Base-by-base conservation (phyloP, 2,888 invertebrate species). In the Helobdella robusta region DNA sequence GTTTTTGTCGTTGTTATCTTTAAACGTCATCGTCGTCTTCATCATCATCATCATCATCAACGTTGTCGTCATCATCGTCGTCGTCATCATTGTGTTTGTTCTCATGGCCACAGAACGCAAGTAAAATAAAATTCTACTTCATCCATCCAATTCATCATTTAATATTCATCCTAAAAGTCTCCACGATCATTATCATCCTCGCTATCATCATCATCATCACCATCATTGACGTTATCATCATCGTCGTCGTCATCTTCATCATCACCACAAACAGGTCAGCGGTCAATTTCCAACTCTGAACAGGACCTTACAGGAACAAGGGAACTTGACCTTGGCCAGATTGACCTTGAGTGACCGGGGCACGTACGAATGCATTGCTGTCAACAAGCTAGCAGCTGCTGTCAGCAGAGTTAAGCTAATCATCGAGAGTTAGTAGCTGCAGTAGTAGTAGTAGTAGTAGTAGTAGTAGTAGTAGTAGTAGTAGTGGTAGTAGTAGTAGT, bases 201-300 rank as follows among this genome's bases (percentile, higher is more conserved):
- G 36, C 36, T 36, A 59, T 35, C 59, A 59, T 59, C 59, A 59
- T 34, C 59, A 59, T 59, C 59, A 59, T 2, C 36, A 2, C 20
- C 36, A 59, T 35, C 36, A 35, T 35, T 36, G 36, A n/a, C 36
- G 20, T 35, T 36, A 35, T 59, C 59, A 59, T 59, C 59, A 59
- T 59, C 36, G 15, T 59, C 59, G 15, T 59, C 59, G 15, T 59
- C 59, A 35, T 59, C 59, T 6, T 59, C 59, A 59, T 59, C 59
- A 59, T 59, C 36, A 59, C 18, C 59, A 35, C 28, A n/a, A 4
- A 4, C 54, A 54, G 54, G 18, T 54, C 28, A 30, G 30, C 23
- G 54, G 54, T 6, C 54, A 5, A 2, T 54, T 54, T 30, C 54
- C 54, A 18, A 25, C 54, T 28, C 23, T 54, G 15, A 54, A 54